phyloP scores from a whole-genome alignment of 1,140 invertebrate genomes.

The Aphis craccivora region DNA sequence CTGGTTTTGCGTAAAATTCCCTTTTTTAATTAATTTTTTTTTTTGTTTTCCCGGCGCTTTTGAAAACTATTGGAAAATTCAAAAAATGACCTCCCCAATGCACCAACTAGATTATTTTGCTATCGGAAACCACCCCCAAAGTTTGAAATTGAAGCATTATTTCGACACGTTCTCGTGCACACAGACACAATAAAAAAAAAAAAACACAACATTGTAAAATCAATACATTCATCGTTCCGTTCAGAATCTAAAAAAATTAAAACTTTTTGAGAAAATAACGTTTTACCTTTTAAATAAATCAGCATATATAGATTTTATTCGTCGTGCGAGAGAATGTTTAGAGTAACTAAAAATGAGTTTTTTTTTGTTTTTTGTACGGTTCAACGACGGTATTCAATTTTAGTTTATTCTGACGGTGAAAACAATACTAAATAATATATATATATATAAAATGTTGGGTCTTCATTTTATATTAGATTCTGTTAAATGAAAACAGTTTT shows the following conservation, averaged over 20 bases:
- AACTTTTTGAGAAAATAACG: background rate
- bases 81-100: no score
- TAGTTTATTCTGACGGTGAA: background rate
- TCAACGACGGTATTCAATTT: background rate
- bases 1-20: no score
- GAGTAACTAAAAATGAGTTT: background rate
- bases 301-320: background rate
- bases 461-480: background rate
- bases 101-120: no score
- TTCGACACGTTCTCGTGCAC: no score
- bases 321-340: background rate
- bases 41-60: no score
- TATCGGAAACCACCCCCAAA: no score
- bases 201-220: no score
- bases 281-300: background rate
- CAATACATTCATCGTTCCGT: no score
- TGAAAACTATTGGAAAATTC: no score
- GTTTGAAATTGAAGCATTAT: no score
- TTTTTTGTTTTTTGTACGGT: background rate
- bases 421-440: background rate
- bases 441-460: background rate
- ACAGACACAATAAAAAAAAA: no score
- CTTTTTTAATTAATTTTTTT: no score
- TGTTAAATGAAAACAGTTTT: background rate
- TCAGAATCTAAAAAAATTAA: background rate